These are phyloP conservation scores for Rhorus exstirpatorius DNA, from an alignment of 2,888 invertebrate species.

Conservation along the genomic window DNA sequence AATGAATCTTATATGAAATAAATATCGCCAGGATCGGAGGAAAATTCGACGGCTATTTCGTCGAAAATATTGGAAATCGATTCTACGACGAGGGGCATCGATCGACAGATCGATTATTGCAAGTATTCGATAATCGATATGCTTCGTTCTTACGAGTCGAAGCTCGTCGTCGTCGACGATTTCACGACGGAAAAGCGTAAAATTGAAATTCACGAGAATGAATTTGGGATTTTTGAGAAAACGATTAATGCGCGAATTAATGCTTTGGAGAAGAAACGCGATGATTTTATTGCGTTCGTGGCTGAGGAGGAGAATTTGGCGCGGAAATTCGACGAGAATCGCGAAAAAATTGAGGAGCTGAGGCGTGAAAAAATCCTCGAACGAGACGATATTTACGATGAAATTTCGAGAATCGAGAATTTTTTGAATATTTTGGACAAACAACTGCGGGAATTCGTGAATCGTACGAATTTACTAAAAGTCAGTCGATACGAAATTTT, in stretches of 20 bases:
- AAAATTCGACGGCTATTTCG: conserved; percentile 27
- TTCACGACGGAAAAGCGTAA: neutral
- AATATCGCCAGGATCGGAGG: neutral
- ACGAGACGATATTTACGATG: neutral
- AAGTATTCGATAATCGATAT: conserved; percentile 34
- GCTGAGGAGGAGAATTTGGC: neutral
- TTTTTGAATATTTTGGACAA: conserved; percentile 6
- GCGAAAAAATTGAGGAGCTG: neutral
- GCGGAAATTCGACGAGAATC: neutral
- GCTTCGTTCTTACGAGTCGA: conserved; percentile 28
- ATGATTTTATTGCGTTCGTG: neutral
- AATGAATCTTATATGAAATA: neutral
- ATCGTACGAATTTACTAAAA: conserved; percentile 14
- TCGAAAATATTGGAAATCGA: conserved; percentile 50
- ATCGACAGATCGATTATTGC: conserved; percentile 31
- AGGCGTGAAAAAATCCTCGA: neutral
- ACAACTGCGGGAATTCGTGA: conserved; percentile 16
- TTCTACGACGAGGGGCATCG: conserved; percentile 32
- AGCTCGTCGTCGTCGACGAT: neutral
- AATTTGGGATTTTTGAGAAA: conserved; percentile 7
- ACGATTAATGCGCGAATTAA: conserved; percentile 10
- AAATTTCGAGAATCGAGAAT: conserved; percentile 38
- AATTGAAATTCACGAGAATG: neutral
- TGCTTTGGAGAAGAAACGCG: conserved; percentile 14
- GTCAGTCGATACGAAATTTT: conserved; percentile 4